Conservation (phyloP, 2,113 vertebrate genomes). For the Onychostoma macrolepis region DNA sequence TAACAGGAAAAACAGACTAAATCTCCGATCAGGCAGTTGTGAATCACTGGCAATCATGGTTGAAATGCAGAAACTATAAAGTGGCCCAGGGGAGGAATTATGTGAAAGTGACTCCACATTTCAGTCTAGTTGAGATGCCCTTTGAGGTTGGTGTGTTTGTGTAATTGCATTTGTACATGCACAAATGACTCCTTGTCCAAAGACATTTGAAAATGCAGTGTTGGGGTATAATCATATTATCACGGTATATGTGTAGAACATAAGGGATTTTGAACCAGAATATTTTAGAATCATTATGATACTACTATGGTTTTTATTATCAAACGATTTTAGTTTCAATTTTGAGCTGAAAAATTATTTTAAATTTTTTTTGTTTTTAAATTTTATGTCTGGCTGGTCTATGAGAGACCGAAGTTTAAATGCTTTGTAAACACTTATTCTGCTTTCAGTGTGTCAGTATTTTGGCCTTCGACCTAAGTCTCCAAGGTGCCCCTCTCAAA, state of each 20-base stretch:
- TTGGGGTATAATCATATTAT: not conserved
- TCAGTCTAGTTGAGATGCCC: conserved; percentile 19
- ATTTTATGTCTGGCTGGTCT: not conserved
- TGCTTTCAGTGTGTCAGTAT: not conserved
- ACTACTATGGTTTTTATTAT: not conserved
- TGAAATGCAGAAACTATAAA: conserved; percentile 8
- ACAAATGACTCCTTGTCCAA: conserved; percentile 9
- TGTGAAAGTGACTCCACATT: conserved; percentile 28
- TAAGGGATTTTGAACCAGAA: not conserved
- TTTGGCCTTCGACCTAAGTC: conserved; percentile 42
- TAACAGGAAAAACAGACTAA: not conserved
- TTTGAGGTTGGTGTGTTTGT: conserved; percentile 13
- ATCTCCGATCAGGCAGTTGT: not conserved
- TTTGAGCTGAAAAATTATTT: not conserved
- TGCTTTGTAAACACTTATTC: not conserved
- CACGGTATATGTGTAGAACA: not conserved
- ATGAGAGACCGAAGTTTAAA: not conserved
- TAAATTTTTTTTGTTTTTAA: not conserved
- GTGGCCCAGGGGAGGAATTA: conserved; percentile 25
- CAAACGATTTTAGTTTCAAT: not conserved
- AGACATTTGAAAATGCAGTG: not conserved
- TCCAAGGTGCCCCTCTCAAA: conserved; percentile 42
- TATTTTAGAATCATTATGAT: not conserved
- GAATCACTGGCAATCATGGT: not conserved
- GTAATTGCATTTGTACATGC: conserved; percentile 18